These are phyloP conservation scores for Terrapene triunguis DNA, from an alignment of 2,113 vertebrate genomes.

Conservation along the genomic window DNA sequence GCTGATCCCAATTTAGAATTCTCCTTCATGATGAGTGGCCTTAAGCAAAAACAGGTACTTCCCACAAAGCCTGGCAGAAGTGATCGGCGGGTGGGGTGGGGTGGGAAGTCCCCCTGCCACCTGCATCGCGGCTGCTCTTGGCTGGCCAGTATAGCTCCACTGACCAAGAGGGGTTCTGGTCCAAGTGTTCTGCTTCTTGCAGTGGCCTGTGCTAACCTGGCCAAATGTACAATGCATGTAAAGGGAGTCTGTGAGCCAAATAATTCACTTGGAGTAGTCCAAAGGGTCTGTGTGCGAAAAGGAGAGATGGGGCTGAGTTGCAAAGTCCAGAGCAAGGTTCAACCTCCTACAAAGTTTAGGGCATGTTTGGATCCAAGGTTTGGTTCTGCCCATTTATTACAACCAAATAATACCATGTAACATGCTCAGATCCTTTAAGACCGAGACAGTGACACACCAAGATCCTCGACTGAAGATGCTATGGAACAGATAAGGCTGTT, in stretches of 20 bases:
- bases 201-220: accelerated
- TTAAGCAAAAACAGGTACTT: neutral
- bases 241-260: neutral
- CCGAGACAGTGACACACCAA: neutral
- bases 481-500: neutral
- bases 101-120: neutral
- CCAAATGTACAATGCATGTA: neutral
- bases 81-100: neutral
- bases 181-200: neutral
- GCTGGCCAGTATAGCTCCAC: neutral
- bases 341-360: neutral
- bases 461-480: neutral
- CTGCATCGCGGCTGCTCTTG: neutral
- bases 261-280: neutral
- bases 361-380: neutral
- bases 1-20: neutral
- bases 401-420: neutral
- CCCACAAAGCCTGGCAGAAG: neutral
- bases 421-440: neutral
- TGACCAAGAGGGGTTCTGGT: neutral
- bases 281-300: neutral
- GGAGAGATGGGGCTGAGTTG: neutral
- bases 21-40: neutral
- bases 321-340: neutral
- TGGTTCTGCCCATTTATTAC: neutral